phyloP scores from a whole-genome alignment of 92 coral and sea anemone genomes.

The Anthopleura xanthogrammica region DNA sequence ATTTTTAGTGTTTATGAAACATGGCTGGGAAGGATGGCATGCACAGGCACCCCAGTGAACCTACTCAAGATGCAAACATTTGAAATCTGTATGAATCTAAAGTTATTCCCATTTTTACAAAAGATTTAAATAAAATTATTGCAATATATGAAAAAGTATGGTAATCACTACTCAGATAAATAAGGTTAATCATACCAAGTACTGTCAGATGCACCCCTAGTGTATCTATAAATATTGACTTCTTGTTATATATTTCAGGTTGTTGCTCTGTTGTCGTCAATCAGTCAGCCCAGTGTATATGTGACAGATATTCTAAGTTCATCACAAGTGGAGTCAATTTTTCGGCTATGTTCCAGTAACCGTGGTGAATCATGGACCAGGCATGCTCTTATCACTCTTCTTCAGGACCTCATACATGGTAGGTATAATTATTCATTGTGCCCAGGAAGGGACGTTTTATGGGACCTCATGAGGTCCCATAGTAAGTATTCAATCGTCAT shows the following conservation, averaged over 20 bases:
- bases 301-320: conserved; percentile 63
- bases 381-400: conserved; percentile 76
- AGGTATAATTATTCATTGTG: neutral
- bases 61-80: too few species aligned
- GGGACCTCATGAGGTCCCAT: neutral
- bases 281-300: conserved; percentile 74
- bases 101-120: too few species aligned
- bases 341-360: conserved; percentile 73
- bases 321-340: conserved; percentile 70
- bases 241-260: conserved; percentile 42
- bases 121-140: too few species aligned
- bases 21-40: too few species aligned
- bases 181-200: too few species aligned
- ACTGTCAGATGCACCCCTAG: neutral
- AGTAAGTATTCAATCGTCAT: neutral
- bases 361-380: conserved; percentile 91
- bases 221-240: too few species aligned
- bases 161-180: too few species aligned
- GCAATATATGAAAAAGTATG: too few species aligned
- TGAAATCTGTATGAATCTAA: too few species aligned
- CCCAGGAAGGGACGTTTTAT: neutral
- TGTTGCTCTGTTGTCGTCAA: conserved; percentile 70
- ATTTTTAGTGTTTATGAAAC: neutral
- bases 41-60: too few species aligned
- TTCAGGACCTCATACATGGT: conserved; percentile 92